Conservation (phyloP, 1,140 invertebrate species). For the Myzus persicae region DNA sequence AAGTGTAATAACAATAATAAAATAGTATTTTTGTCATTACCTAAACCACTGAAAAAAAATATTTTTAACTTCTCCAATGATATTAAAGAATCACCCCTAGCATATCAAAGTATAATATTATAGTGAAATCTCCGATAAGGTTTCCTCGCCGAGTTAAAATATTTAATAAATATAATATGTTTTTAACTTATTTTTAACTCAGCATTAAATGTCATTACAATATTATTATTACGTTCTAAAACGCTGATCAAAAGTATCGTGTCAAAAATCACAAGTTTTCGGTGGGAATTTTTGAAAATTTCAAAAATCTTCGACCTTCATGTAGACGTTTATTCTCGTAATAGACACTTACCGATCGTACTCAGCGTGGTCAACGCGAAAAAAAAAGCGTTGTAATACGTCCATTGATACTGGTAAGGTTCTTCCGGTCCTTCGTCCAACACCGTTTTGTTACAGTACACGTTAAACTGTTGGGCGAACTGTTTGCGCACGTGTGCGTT, state of each 20-base stretch:
- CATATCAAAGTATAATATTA: background rate
- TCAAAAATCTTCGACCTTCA: background rate
- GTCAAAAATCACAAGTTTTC: too few relatives aligned
- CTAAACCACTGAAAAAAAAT: too few relatives aligned
- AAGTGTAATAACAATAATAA: background rate
- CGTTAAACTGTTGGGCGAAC: conserved; percentile 52
- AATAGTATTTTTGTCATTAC: too few relatives aligned
- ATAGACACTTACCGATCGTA: conserved; percentile 75
- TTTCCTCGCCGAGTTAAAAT: background rate
- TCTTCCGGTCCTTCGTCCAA: conserved; percentile 56
- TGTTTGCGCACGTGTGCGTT: conserved; percentile 42
- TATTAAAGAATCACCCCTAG: background rate
- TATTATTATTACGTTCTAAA: background rate
- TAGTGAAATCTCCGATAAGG: background rate
- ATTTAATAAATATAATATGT: background rate
- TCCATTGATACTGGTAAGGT: conserved; percentile 70
- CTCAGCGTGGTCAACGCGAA: conserved; percentile 94
- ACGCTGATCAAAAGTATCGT: background rate
- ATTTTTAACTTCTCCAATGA: background rate
- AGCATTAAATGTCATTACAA: background rate
- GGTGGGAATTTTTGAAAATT: too few relatives aligned
- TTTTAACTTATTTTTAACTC: background rate
- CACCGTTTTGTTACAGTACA: conserved; percentile 61
- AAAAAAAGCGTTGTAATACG: conserved; percentile 92
- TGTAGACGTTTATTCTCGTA: background rate